A percentile compares a stretch with the other conserved stretches of the same genome.
Evolutionary conservation across 30 jellyfish, hydroid and myxozoan species (phyloP).

Genomic region (Sanderia malayensis): DNA sequence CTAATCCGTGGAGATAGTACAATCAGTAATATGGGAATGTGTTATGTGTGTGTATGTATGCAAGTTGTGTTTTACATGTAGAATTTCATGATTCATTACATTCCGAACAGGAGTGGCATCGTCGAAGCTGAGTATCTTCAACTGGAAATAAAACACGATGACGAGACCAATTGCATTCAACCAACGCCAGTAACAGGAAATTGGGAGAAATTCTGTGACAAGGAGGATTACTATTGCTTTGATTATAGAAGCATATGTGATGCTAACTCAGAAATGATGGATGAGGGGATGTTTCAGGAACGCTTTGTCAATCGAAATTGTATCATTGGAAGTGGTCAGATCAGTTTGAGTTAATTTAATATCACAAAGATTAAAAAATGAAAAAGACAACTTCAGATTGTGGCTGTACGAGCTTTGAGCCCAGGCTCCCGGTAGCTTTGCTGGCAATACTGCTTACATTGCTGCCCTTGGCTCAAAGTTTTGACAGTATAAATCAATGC

Average conservation of each 20-base stretch:
- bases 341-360: background rate
- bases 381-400: too few relatives aligned
- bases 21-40: too few relatives aligned
- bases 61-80: too few relatives aligned
- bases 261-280: background rate
- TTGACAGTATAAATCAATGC: background rate
- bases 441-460: too few relatives aligned
- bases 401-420: too few relatives aligned
- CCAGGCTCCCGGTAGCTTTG: too few relatives aligned
- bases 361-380: background rate
- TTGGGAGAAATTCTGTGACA: constrained; percentile 24
- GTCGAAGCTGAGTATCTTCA: constrained; percentile 25
- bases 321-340: background rate
- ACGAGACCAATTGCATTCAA: constrained; percentile 32
- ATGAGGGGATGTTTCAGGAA: background rate
- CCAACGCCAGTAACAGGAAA: constrained; percentile 36
- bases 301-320: background rate
- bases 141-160: constrained; percentile 31
- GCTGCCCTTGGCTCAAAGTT: too few relatives aligned
- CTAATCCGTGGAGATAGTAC: too few relatives aligned
- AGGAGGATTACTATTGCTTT: constrained; percentile 6
- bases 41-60: too few relatives aligned
- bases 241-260: background rate
- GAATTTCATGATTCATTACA: background rate
- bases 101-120: constrained; percentile 13